Conservation (phyloP, 1,140 invertebrate species). For the Hycleus phaleratus region DNA sequence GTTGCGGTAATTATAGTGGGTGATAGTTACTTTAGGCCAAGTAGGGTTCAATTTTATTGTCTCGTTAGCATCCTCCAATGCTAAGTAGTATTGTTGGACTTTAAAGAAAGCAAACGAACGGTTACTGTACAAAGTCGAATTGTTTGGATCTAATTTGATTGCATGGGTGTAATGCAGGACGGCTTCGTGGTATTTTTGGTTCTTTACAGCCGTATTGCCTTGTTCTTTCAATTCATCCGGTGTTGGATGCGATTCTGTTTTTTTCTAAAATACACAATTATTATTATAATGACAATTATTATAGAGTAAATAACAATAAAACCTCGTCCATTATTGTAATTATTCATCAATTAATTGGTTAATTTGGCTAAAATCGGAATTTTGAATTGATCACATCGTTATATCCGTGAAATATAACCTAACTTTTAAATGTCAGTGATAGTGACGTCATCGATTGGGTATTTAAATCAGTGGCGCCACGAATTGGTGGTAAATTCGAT, state of each 20-base stretch:
- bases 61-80: conserved; percentile 69
- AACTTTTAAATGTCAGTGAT: too few relatives aligned
- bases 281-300: too few relatives aligned
- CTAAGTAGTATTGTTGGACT: conserved; percentile 66
- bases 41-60: conserved; percentile 65
- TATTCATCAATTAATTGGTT: too few relatives aligned
- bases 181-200: conserved; percentile 66
- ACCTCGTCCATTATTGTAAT: background rate
- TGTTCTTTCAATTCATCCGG: conserved; percentile 53
- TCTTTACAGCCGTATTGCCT: conserved; percentile 68
- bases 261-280: too few relatives aligned
- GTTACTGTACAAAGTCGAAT: conserved; percentile 69
- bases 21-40: conserved; percentile 64
- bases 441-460: too few relatives aligned
- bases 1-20: too few relatives aligned
- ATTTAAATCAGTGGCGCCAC: too few relatives aligned
- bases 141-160: conserved; percentile 64
- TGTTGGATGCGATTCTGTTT: conserved; percentile 7
- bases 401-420: too few relatives aligned
- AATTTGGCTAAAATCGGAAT: too few relatives aligned
- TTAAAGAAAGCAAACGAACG: conserved; percentile 72
- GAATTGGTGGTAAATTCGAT: too few relatives aligned
- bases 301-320: background rate
- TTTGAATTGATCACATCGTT: too few relatives aligned
- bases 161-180: conserved; percentile 73